These are phyloP conservation scores for Pollachius pollachius DNA, from an alignment of 2,113 vertebrate genomes.

Conservation along the genomic window DNA sequence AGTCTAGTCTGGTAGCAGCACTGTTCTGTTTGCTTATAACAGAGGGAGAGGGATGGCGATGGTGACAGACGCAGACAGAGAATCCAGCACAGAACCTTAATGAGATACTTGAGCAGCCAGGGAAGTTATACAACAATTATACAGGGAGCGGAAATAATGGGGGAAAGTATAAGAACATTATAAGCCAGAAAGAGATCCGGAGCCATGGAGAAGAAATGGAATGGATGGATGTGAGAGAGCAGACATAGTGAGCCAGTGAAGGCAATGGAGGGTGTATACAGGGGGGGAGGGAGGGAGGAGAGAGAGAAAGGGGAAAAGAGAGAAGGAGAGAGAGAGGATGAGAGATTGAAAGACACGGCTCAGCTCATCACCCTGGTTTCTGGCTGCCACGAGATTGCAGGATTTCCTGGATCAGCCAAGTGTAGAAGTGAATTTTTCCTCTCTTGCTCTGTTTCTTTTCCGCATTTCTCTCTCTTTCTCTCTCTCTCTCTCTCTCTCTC, in stretches of 20 bases:
- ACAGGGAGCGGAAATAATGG: not conserved
- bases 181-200: not conserved
- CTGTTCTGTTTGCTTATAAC: slow-evolving; percentile 51
- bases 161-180: not conserved
- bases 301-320: not conserved
- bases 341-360: slow-evolving; percentile 65
- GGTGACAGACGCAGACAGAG: not conserved
- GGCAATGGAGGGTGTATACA: slow-evolving; percentile 30
- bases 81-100: slow-evolving; percentile 14
- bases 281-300: slow-evolving; percentile 35
- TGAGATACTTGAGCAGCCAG: slow-evolving; percentile 19
- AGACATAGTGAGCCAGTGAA: not conserved
- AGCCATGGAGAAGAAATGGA: not conserved
- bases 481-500: slow-evolving; percentile 10
- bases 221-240: not conserved
- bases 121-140: slow-evolving; percentile 30
- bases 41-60: slow-evolving; percentile 14
- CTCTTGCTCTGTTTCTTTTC: not conserved
- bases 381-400: slow-evolving; percentile 63
- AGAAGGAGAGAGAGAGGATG: slow-evolving; percentile 26
- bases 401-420: slow-evolving; percentile 73
- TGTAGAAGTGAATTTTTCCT: slow-evolving; percentile 71
- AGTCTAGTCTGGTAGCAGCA: slow-evolving; percentile 51
- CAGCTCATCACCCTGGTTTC: slow-evolving; percentile 62
- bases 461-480: too few relatives aligned